Evolutionary conservation across 2,113 vertebrate genomes (phyloP).

Genomic region (Leucopternis melanops): DNA sequence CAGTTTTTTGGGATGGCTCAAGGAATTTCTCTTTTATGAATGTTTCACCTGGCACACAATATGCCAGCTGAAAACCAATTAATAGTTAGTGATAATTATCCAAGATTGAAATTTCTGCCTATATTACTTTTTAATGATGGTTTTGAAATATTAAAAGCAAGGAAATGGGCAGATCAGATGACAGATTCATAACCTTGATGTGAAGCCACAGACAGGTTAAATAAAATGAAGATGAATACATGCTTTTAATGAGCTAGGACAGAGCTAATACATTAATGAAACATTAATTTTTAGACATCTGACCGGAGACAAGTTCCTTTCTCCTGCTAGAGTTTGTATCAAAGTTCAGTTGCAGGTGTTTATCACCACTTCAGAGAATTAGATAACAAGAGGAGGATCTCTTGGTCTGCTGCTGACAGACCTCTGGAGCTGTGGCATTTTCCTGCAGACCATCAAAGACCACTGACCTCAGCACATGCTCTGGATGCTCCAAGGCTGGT

Average conservation of each 20-base stretch:
- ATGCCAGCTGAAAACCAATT: constrained; percentile 3
- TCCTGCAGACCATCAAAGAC: background rate
- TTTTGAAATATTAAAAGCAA: constrained; percentile 56
- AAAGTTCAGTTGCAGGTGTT: background rate
- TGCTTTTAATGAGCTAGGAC: constrained; percentile 15
- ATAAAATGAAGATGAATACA: constrained; percentile 31
- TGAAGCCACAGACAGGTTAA: background rate
- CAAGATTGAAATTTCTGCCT: constrained; percentile 9
- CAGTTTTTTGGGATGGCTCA: background rate
- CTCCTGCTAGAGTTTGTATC: background rate
- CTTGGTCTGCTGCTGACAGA: background rate
- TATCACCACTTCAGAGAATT: background rate
- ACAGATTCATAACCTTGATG: constrained; percentile 1
- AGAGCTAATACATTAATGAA: background rate
- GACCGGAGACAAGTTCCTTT: background rate
- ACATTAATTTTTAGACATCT: background rate
- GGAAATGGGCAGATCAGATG: constrained; percentile 38
- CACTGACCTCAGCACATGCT: background rate
- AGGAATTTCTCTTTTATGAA: background rate
- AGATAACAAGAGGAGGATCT: background rate
- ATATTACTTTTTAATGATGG: constrained; percentile 44
- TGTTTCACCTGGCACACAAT: background rate
- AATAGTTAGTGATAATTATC: constrained; percentile 39
- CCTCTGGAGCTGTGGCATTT: background rate
- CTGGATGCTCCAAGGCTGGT: background rate